These are phyloP conservation scores for Myiopsitta monachus DNA, from an alignment of 2,113 vertebrate genomes.

Conservation along the genomic window DNA sequence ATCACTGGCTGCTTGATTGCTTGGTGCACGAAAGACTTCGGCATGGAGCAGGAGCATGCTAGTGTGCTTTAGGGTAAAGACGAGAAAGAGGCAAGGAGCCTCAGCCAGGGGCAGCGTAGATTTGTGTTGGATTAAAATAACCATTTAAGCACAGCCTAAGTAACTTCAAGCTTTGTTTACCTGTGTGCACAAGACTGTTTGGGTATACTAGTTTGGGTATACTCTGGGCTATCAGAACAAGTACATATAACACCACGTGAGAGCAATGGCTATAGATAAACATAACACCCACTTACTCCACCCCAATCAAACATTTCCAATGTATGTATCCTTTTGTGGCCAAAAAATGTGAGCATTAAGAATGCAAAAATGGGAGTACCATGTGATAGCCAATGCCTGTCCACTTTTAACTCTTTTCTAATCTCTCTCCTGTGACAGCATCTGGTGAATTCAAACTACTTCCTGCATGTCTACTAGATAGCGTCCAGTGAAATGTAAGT, in stretches of 20 bases:
- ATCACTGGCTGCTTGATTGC: neutral
- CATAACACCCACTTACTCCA: neutral
- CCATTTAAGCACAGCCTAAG: neutral
- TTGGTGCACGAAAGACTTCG: neutral
- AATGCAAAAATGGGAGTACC: neutral
- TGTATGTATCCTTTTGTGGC: neutral
- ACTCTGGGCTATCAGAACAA: neutral
- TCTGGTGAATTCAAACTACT: neutral
- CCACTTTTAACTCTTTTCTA: neutral
- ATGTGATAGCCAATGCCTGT: neutral
- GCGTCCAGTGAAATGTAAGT: fast-evolving
- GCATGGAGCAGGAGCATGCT: neutral
- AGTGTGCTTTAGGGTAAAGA: neutral
- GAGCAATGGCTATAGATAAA: neutral
- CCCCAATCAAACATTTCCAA: neutral
- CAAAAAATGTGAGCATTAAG: neutral
- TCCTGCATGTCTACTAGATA: neutral
- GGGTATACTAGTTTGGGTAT: neutral
- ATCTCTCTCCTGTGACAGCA: neutral
- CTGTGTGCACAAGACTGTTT: neutral
- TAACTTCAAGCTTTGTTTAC: neutral
- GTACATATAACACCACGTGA: neutral
- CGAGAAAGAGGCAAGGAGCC: neutral
- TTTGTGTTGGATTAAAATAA: neutral
- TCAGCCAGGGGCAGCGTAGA: neutral